phyloP scores from a whole-genome alignment of 2,888 invertebrate genomes.

The Lasioglossum vierecki region DNA sequence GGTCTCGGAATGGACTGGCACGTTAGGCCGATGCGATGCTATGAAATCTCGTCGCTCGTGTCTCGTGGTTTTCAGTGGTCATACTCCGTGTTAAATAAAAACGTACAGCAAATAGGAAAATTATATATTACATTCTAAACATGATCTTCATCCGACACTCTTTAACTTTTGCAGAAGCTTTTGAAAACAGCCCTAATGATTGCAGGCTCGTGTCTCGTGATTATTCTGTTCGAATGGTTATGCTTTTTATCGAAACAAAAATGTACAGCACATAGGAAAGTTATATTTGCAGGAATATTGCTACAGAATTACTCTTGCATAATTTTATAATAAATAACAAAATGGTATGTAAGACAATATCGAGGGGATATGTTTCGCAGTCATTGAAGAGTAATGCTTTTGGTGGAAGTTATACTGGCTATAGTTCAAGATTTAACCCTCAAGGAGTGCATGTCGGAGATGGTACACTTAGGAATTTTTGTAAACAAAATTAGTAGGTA shows the following conservation, averaged over 20 bases:
- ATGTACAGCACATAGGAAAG: not conserved
- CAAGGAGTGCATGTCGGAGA: not conserved
- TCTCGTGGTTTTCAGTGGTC: constrained; percentile 45
- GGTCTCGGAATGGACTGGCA: constrained; percentile 50
- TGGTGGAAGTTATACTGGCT: not conserved
- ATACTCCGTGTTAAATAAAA: not conserved
- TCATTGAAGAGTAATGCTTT: not conserved
- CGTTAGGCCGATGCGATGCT: constrained; percentile 52
- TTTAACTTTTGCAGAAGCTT: not conserved
- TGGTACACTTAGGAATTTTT: not conserved
- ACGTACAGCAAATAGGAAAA: not conserved
- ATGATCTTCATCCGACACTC: not conserved
- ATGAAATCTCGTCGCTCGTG: constrained; percentile 60
- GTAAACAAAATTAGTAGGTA: not conserved
- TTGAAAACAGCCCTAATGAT: not conserved
- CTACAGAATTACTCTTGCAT: no score
- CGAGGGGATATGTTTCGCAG: no score
- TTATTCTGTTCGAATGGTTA: no score
- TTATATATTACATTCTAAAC: not conserved
- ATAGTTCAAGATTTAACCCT: not conserved
- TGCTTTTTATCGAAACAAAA: not conserved
- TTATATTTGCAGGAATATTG: not conserved
- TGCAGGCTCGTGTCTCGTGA: not conserved
- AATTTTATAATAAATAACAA: no score
- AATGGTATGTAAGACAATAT: no score